Base-by-base conservation (phyloP, 2,113 vertebrate genomes). In the Bambusicola thoracicus region DNA sequence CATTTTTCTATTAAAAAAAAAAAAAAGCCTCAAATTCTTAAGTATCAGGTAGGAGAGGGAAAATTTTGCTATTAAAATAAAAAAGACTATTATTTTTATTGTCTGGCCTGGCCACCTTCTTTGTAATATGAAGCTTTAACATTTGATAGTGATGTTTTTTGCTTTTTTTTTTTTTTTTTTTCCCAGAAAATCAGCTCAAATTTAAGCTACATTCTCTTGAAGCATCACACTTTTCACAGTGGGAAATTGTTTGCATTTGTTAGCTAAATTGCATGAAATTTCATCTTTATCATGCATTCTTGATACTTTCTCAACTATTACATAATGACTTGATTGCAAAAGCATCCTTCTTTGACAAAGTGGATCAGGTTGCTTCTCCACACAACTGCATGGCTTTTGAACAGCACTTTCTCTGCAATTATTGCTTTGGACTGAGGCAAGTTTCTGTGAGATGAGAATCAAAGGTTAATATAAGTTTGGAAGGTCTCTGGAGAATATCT, bases 331-430 rank as follows among this genome's bases (percentile, higher is more conserved):
- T 69, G 67, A n/a, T 53, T 80, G 59, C 51, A 83, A 76, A 83
- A 62, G 7, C 27, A 38, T 43, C 44, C 34, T 63, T 79, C 32
- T 80, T 58, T 73, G 72, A 48, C 32, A 67, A 27, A 69, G 58
- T 1, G 1, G 29, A 16, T 36, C 53, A 65, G 17, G 19, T 30
- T 77, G 18, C 76, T 67, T 49, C 36, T 10, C 43, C 0, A 0
- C 7, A 62, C 7, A 48, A 43, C 48, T 72, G 24, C 18, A 21
- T 34, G 17, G 40, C 49, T 92, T 93, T 91, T 82, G 53, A 80
- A 43, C 27, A 56, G 27, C 21, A 44, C 36, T 78, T 84, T 62
- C 36, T 69, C 69, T 81, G 44, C 36, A 81, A 24, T 80, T 80
- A 43, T 44, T 53, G 8, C 30, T 77, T 27, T 85, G 55, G 14